Evolutionary conservation across 1,140 invertebrate species (phyloP).

Genomic region (Brachionus calyciflorus): DNA sequence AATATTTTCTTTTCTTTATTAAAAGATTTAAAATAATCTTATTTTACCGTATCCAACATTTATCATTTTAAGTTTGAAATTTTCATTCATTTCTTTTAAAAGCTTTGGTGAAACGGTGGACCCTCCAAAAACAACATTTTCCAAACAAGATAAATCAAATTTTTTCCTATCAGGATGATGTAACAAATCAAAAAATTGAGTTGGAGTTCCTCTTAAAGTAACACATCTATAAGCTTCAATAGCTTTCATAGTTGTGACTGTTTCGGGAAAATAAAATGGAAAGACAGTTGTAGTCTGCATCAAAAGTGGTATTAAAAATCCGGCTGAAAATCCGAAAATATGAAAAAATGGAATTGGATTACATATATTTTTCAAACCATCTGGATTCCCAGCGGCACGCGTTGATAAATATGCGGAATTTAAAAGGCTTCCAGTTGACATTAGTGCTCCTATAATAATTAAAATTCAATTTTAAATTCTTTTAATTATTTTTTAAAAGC

Average conservation of each 20-base stretch:
- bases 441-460: constrained; percentile 80
- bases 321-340: constrained; percentile 76
- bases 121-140: constrained; percentile 47
- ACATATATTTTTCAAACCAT: constrained; percentile 65
- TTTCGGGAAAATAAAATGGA: neutral
- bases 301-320: constrained; percentile 67
- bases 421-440: constrained; percentile 76
- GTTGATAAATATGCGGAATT: constrained; percentile 77
- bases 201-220: constrained; percentile 83
- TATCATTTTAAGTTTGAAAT: neutral
- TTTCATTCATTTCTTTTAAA: neutral
- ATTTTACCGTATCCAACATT: neutral
- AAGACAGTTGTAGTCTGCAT: constrained; percentile 33
- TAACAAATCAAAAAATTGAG: constrained; percentile 87
- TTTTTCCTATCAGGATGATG: constrained; percentile 57
- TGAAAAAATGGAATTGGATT: constrained; percentile 86
- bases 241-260: neutral
- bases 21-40: neutral
- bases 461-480: no score
- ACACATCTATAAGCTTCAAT: constrained; percentile 66
- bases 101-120: neutral
- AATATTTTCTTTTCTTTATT: neutral
- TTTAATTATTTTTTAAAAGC: no score
- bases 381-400: constrained; percentile 64
- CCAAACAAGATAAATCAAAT: constrained; percentile 58